Evolutionary conservation across 2,888 invertebrate species (phyloP).

Genomic region (Diarsia dahlii): DNA sequence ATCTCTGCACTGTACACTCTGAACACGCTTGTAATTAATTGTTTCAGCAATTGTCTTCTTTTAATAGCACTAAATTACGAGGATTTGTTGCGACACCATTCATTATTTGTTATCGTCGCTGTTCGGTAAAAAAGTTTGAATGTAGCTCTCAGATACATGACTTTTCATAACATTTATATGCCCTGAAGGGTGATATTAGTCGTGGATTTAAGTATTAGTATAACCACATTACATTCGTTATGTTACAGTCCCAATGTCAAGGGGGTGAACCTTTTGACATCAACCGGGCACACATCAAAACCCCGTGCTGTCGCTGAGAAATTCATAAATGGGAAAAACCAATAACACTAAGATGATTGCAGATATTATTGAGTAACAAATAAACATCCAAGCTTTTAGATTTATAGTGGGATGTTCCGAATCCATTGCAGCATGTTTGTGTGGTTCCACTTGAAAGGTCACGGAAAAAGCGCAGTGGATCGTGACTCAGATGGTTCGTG

Average conservation of each 20-base stretch:
- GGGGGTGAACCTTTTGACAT: neutral
- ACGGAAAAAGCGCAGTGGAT: slow-evolving; percentile 48
- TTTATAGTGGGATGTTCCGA: slow-evolving; percentile 5
- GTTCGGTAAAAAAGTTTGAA: neutral
- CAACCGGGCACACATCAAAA: neutral
- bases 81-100: slow-evolving; percentile 32
- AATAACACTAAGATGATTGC: neutral
- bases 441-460: slow-evolving; percentile 29
- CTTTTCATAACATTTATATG: neutral
- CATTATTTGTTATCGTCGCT: slow-evolving; percentile 13
- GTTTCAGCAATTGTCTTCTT: slow-evolving; percentile 52
- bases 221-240: neutral
- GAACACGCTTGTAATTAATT: slow-evolving; percentile 50
- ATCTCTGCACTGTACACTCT: slow-evolving; percentile 40
- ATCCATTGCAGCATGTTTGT: slow-evolving; percentile 22
- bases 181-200: neutral
- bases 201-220: neutral
- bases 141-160: neutral
- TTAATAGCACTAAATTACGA: too few relatives aligned
- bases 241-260: neutral
- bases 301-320: neutral
- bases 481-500: slow-evolving; percentile 40
- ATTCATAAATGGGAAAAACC: neutral
- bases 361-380: slow-evolving; percentile 17
- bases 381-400: neutral